phyloP scores from a whole-genome alignment of 2,888 invertebrate genomes.

The Meghimatium bilineatum region DNA sequence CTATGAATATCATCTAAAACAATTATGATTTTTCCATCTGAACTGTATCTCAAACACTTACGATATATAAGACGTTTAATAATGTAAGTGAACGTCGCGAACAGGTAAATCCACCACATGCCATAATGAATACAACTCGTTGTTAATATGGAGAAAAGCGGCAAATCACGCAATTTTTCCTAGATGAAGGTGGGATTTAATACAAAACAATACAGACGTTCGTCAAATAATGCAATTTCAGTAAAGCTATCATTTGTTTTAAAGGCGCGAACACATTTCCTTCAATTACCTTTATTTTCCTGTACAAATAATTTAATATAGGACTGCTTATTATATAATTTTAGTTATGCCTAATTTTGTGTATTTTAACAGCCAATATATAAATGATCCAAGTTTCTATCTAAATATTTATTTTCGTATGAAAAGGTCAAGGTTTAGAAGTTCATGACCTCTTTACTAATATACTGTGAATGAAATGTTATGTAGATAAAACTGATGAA shows the following conservation, averaged over 20 bases:
- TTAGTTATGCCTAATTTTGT: neutral
- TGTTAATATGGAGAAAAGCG: neutral
- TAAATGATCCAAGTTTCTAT: neutral
- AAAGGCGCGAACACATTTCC: neutral
- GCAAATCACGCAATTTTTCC: neutral
- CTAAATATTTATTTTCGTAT: constrained; percentile 18
- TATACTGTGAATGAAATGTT: constrained; percentile 73
- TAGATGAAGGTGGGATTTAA: neutral
- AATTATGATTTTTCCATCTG: no score
- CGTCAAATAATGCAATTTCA: neutral
- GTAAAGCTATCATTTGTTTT: neutral
- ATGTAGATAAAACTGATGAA: neutral
- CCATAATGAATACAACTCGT: constrained; percentile 57
- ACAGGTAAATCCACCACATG: constrained; percentile 86
- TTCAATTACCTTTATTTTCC: neutral
- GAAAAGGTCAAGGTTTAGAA: constrained; percentile 15
- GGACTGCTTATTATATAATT: neutral
- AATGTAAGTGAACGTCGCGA: constrained; percentile 95
- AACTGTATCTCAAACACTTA: no score
- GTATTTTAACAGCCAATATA: neutral
- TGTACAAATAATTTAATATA: neutral
- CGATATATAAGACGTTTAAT: constrained; percentile 93
- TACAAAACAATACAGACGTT: neutral
- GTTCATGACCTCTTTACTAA: constrained; percentile 22
- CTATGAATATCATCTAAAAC: no score